A percentile compares a stretch with the other conserved stretches of the same genome.
Conservation (phyloP, 2,113 vertebrate genomes). For the Balaeniceps rex region DNA sequence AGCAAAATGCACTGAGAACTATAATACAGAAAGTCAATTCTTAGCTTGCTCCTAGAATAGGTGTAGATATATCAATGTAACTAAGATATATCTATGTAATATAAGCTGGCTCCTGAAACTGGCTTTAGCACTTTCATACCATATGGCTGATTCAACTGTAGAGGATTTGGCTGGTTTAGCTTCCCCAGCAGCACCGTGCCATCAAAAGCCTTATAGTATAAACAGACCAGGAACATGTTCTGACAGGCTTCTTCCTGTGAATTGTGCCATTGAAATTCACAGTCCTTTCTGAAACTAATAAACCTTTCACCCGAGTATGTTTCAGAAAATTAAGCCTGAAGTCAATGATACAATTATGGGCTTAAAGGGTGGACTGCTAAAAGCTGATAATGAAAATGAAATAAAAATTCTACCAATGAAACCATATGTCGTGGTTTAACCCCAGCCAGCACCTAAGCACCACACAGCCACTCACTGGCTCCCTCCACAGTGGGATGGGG, state of each 20-base stretch:
- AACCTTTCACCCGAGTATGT: neutral
- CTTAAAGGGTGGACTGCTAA: neutral
- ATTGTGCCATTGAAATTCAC: neutral
- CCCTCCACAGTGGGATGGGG: too few relatives aligned
- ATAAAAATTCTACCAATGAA: neutral
- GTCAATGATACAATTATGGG: neutral
- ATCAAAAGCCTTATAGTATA: neutral
- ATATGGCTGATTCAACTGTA: neutral
- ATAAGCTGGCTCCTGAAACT: neutral
- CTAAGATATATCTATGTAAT: neutral
- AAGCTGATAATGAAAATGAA: neutral
- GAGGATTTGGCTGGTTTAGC: neutral
- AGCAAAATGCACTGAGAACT: neutral
- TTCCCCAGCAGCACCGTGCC: neutral
- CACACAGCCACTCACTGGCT: too few relatives aligned
- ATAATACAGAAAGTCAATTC: neutral
- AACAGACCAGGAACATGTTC: neutral
- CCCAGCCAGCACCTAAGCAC: too few relatives aligned
- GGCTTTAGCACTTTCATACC: neutral
- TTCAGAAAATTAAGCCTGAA: neutral
- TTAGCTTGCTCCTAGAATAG: neutral
- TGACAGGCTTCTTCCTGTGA: neutral
- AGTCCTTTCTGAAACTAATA: neutral
- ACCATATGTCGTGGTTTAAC: too few relatives aligned
- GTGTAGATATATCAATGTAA: neutral